Evolutionary conservation across 1,140 invertebrate genomes (phyloP).

Genomic region (Odontomachus brunneus): DNA sequence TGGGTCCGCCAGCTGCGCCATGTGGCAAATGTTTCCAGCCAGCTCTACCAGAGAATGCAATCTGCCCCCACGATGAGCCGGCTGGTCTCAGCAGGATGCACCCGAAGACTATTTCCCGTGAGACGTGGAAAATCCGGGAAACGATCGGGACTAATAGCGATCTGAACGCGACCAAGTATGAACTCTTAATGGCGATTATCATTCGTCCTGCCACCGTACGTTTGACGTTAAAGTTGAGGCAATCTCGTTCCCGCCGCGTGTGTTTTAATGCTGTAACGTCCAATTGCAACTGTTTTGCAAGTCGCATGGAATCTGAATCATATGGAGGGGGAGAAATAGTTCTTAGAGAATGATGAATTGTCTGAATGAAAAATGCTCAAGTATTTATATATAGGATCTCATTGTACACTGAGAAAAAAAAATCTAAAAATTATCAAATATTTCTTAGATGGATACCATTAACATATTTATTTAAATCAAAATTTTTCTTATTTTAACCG

Average conservation of each 20-base stretch:
- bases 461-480: no score
- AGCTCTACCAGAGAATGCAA: constrained; percentile 44
- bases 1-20: constrained; percentile 60
- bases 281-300: background rate
- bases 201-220: background rate
- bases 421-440: no score
- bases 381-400: no score
- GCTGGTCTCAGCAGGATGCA: constrained; percentile 42
- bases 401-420: no score
- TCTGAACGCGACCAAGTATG: background rate
- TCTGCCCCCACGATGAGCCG: constrained; percentile 50
- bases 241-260: background rate
- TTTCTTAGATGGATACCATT: no score
- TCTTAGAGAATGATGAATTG: background rate
- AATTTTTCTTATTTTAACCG: no score
- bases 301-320: background rate
- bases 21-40: constrained; percentile 54
- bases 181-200: background rate
- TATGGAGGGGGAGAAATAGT: background rate
- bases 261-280: background rate
- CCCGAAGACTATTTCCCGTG: constrained; percentile 6
- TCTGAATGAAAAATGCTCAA: constrained; percentile 7
- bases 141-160: background rate
- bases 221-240: background rate
- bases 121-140: constrained; percentile 32